These are phyloP conservation scores for Oxyruncus cristatus DNA, from an alignment of 2,113 vertebrate species.

Conservation along the genomic window DNA sequence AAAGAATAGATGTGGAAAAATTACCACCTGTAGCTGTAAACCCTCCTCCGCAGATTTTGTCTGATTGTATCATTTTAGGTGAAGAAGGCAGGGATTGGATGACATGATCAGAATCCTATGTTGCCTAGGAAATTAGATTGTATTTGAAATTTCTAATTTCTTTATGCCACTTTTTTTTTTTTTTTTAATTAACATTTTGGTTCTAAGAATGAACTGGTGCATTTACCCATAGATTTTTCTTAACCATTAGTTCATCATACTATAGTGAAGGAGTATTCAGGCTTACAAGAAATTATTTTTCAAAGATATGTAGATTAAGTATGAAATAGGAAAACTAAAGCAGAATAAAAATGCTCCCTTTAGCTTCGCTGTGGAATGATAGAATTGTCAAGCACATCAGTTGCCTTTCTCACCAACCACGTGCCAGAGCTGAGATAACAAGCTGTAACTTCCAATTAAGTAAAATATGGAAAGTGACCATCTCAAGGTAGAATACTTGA, in stretches of 20 bases:
- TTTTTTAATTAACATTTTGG: background rate
- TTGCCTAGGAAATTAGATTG: background rate
- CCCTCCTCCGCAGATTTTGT: background rate
- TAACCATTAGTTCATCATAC: background rate
- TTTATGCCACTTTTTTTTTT: background rate
- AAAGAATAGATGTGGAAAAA: background rate
- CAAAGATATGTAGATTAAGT: background rate
- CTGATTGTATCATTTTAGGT: background rate
- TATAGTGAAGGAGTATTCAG: background rate
- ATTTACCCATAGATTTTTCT: background rate
- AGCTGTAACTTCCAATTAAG: background rate
- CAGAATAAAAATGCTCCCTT: background rate
- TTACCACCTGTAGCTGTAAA: background rate
- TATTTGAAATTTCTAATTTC: background rate
- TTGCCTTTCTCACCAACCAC: background rate
- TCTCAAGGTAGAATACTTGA: background rate
- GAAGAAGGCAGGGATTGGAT: background rate
- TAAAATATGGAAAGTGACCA: background rate
- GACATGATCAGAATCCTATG: background rate
- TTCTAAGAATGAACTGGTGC: background rate
- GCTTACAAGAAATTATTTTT: background rate
- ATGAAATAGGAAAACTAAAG: background rate
- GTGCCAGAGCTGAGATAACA: background rate
- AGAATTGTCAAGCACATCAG: background rate
- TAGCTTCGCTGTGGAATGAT: background rate